Evolutionary conservation across 2,113 vertebrate species (phyloP).

Genomic region (Ammodytes marinus): DNA sequence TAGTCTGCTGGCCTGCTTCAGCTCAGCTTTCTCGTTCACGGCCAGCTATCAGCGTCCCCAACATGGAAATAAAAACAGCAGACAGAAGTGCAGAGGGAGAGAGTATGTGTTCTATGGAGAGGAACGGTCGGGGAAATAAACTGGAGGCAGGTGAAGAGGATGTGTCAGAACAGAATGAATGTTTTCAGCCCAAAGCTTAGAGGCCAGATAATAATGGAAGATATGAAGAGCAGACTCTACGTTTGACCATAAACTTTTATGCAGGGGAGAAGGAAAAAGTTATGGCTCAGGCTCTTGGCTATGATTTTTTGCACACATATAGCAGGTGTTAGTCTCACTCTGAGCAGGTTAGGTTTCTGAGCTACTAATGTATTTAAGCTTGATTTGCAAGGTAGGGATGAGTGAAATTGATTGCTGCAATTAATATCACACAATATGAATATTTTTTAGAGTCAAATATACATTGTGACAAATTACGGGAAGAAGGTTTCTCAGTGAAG

Average conservation of each 20-base stretch:
- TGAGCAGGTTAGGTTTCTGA: background rate
- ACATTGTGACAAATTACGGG: background rate
- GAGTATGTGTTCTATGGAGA: conserved; percentile 49
- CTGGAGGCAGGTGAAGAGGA: conserved; percentile 50
- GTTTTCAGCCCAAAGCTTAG: conserved; percentile 34
- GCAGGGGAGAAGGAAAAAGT: background rate
- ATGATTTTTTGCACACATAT: background rate
- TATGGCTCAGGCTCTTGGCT: background rate
- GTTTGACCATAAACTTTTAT: conserved; percentile 15
- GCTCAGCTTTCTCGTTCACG: conserved; percentile 15
- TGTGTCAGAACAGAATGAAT: conserved; percentile 52
- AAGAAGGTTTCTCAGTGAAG: background rate
- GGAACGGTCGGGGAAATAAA: conserved; percentile 57
- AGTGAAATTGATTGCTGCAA: background rate
- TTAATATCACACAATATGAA: background rate
- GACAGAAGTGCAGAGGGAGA: conserved; percentile 15
- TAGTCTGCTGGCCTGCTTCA: conserved; percentile 9
- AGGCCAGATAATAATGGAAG: conserved; percentile 36
- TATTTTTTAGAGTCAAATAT: background rate
- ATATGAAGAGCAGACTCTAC: background rate
- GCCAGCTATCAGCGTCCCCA: conserved; percentile 1
- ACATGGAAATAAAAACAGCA: conserved; percentile 9
- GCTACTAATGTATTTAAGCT: background rate
- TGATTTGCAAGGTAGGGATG: background rate
- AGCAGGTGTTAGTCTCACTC: background rate